A percentile compares a stretch with the other conserved stretches of the same genome.
These are phyloP conservation scores for Ptyas mucosa DNA, from an alignment of 2,113 vertebrate genomes.

Conservation along the genomic window DNA sequence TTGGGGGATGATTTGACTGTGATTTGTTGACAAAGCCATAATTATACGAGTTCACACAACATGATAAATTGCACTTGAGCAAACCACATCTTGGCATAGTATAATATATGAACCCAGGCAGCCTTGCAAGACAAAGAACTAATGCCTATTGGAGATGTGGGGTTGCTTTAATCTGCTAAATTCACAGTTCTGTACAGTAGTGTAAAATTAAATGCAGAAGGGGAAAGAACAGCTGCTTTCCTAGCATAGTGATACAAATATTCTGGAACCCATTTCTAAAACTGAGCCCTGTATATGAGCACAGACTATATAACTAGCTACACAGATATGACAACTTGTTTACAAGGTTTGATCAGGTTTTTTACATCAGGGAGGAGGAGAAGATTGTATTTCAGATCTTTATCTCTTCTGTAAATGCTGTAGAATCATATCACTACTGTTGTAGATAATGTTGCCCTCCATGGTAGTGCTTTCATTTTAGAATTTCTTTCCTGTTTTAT, in stretches of 20 bases:
- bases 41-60: neutral
- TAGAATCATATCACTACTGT: neutral
- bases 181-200: neutral
- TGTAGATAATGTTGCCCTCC: neutral
- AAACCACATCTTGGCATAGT: neutral
- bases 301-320: neutral
- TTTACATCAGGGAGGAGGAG: neutral
- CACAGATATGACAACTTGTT: conserved; percentile 2
- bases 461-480: neutral
- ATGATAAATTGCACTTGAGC: neutral
- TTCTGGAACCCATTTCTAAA: neutral
- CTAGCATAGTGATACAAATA: neutral
- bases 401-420: neutral
- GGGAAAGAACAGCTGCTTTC: neutral
- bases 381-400: conserved; percentile 6
- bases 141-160: conserved; percentile 37
- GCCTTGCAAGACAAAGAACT: conserved; percentile 30
- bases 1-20: neutral
- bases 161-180: neutral
- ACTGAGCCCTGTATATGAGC: neutral
- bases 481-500: neutral
- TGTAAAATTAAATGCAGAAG: neutral
- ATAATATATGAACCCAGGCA: neutral
- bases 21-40: neutral
- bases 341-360: conserved; percentile 1